Base-by-base conservation (phyloP, 2,113 vertebrate genomes). In the Brachypteracias leptosomus region DNA sequence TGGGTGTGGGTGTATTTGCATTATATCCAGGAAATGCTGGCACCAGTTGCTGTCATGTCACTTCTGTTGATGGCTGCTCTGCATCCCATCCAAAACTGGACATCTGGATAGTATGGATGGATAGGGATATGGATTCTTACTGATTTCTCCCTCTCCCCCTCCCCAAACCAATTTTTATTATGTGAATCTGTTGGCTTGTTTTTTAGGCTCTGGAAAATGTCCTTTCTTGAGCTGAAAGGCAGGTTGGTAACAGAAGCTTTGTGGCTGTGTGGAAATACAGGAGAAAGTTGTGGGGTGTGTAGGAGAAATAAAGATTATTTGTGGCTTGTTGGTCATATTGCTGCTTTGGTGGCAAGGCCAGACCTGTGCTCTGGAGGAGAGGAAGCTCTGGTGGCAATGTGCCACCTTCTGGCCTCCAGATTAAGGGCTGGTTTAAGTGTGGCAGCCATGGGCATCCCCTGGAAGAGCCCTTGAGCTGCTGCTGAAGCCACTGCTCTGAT, bases 401-500 rank as follows among this genome's bases (percentile, higher is more conserved):
- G 54, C 42, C 31, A 2, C 21, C 20, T 20, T 65, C 83, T 40
- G 6, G 16, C 33, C 67, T 31, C 15, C 26, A 3, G 31, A 2
- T 57, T 3, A 8, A 61, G 40, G 47, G 35, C 29, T 2, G 7
- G 44, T 21, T 35, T 28, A 4, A 9, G 46, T 3, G 17, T 8
- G 12, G 31, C 35, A 10, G 55, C 40, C 15, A 18, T 15, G 3
- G 1, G 3, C 4, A 14, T 1, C 7, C 13, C 38, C 71, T 20
- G 59, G 57, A 19, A 10, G n/a, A 65, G 70, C 55, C 67, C 74
- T 13, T 3, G 33, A 16, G 77, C 65, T 51, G 29, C 59, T 57
- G 0, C 25, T 21, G 6, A 13, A 78, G 33, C 36, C 0, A 2
- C 74, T 63, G 28, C 5, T 61, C 8, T 29, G 29, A 2, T 42